Conservation (phyloP, 1,140 invertebrate species). For the Drepana arcuata region DNA sequence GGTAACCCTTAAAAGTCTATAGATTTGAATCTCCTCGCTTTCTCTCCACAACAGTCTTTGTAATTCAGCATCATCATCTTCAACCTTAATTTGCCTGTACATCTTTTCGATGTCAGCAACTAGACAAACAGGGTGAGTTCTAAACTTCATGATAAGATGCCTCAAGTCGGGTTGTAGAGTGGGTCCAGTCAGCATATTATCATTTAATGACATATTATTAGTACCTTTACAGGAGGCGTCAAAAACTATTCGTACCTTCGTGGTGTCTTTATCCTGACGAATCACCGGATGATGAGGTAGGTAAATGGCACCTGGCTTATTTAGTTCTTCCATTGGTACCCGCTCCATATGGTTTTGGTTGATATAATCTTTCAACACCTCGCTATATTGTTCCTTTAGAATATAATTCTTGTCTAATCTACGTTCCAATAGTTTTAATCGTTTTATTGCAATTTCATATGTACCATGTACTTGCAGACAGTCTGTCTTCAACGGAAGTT, state of each 20-base stretch:
- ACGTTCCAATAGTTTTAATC: slow-evolving; percentile 12
- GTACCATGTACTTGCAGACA: slow-evolving; percentile 3
- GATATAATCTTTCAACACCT: slow-evolving; percentile 10
- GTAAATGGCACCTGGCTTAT: slow-evolving; percentile 9
- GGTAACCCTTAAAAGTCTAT: slow-evolving; percentile 24
- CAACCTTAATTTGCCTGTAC: slow-evolving; percentile 40
- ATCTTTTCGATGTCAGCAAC: slow-evolving; percentile 43
- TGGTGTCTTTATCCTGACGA: slow-evolving; percentile 16
- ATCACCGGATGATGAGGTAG: slow-evolving; percentile 35
- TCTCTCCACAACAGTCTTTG: slow-evolving; percentile 44
- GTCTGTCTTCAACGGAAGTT: slow-evolving; percentile 12
- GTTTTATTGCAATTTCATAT: slow-evolving; percentile 8
- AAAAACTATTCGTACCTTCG: slow-evolving; percentile 38
- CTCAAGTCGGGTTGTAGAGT: slow-evolving; percentile 40
- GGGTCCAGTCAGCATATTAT: slow-evolving; percentile 29
- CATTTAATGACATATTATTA: slow-evolving; percentile 31
- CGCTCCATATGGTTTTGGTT: slow-evolving; percentile 11
- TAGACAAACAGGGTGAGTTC: slow-evolving; percentile 25
- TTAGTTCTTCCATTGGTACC: slow-evolving; percentile 12
- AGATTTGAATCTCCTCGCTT: slow-evolving; percentile 7
- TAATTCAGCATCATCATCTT: slow-evolving; percentile 23
- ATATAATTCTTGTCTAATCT: slow-evolving; percentile 5
- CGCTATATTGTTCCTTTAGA: slow-evolving; percentile 7
- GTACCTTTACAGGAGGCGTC: slow-evolving; percentile 29
- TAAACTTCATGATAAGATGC: slow-evolving; percentile 36